Base-by-base conservation (phyloP, 2,797 vertebrate species). In the Podarcis lilfordi region DNA sequence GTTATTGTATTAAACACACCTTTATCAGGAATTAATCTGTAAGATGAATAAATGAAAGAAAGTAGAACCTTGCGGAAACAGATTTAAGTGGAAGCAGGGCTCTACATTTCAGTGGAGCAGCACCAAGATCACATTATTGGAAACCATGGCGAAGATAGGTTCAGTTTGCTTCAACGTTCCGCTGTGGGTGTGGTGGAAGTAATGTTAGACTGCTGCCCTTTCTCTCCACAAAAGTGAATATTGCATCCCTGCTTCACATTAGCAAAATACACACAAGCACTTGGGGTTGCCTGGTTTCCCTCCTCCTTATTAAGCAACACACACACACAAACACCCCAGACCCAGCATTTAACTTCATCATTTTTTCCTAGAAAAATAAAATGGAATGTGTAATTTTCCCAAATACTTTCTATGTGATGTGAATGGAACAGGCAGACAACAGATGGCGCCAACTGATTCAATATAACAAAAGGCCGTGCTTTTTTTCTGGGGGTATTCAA, bases 171-270 rank as follows among this genome's bases (percentile, higher is more conserved):
- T 45, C 55, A 43, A 40, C 84, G 32, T 84, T 19, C 19, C 10
- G 8, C 0, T 64, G 81, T 5, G 17, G 25, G 37, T 84, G 68
- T 0, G 25, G 69, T 80, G 27, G 19, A 43, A 40, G 8, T 64
- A 75, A 84, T 66, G 86, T 66, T 0, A 0, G 72, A 79, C 1
- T 0, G 4, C 43, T 80, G n/a, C 37, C 27, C 69, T 59, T 68
- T 79, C 91, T 74, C 82, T 86, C 82, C 10, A 7, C 21, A 0
- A 0, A 68, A 81, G 81, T 71, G 15, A 1, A 5, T 64, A 2
- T 74, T 85, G 74, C 15, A 37, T 85, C 55, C 59, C 89, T 90
- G 82, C 80, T 93, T 92, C 61, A 29, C 90, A 82, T 81, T 84
- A 92, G 66, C 89, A 92, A 91, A 75, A 40, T 84, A 85, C 82